Evolutionary conservation across 2,797 vertebrate genomes (phyloP).

Genomic region (Salarias fasciatus): DNA sequence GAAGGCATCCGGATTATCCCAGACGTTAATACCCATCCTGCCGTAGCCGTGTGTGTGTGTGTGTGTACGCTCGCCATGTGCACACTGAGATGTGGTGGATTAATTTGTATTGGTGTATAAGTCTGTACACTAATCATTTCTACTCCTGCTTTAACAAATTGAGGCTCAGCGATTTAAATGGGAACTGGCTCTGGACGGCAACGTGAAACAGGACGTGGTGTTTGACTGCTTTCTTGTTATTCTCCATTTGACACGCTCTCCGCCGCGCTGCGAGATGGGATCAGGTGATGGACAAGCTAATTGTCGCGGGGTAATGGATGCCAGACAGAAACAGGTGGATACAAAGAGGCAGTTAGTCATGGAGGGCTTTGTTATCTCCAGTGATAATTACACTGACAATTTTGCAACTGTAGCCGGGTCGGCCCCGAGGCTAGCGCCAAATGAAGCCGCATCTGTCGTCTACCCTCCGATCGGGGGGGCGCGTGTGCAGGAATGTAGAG

Average conservation of each 20-base stretch:
- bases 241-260: conserved; percentile 6
- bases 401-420: conserved; percentile 67
- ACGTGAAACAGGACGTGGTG: conserved; percentile 18
- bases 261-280: conserved; percentile 13
- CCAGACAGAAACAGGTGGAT: conserved; percentile 67
- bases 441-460: conserved; percentile 49
- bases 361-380: conserved; percentile 61
- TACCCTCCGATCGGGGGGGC: conserved; percentile 39
- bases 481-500: conserved; percentile 52
- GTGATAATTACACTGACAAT: conserved; percentile 71
- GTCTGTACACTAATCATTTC: conserved; percentile 28
- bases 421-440: conserved; percentile 59
- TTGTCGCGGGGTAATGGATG: conserved; percentile 61
- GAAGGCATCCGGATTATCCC: conserved; percentile 45
- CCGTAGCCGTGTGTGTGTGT: conserved; percentile 18
- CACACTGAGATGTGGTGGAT: conserved; percentile 25
- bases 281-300: conserved; percentile 55
- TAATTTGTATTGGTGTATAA: conserved; percentile 34
- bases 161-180: background rate
- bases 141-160: background rate
- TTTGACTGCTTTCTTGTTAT: conserved; percentile 5
- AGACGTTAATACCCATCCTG: conserved; percentile 33
- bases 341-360: conserved; percentile 59
- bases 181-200: conserved; percentile 1
- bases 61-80: conserved; percentile 35